Evolutionary conservation across 2,888 invertebrate genomes (phyloP), one percentile per base, ranked within the genome.

Genomic region (Minunthozetes semirufus): DNA sequence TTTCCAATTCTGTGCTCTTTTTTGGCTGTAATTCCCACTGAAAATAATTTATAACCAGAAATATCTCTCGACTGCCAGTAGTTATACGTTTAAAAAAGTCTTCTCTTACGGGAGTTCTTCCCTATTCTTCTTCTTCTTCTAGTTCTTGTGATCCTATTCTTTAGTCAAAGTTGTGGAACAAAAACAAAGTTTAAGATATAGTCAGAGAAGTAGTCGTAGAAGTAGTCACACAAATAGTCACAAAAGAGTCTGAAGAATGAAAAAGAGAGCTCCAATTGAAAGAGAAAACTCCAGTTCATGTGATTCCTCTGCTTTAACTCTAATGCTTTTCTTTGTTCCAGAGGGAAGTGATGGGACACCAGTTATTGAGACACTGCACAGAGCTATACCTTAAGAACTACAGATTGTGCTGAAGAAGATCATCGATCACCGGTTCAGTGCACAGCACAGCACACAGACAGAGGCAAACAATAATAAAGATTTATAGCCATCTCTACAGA

Each of bases 271-370:
- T 27, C 19, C 29, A 61, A 61, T 29, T 27, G 61, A 61, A 61
- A 61, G 61, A 61, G 61, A 61, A 61, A 61, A 27, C 19, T 29
- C 3, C 27, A 27, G 27, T 61, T 61, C 29, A 6, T 9, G 48
- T 33, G 33, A 33, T 33, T 33, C 33, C 33, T 6, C 5, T 33
- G 33, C 33, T 33, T 33, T 33, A n/a, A 13, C 4, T 53, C 22
- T 61, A 61, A 61, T 61, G 61, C 61, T 1, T 61, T 61, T 27
- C 61, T 61, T 61, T 61, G 61, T 61, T 61, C 61, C 61, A 61
- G 61, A 8, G 61, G 61, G 61, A 61, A 61, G 61, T 5, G 61
- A 61, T 61, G 61, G 61, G 29, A 61, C 61, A 61, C 19, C 6
- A 4, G n/a, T 19, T 53, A n/a, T 19, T n/a, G n/a, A n/a, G 53